Conservation (phyloP, 2,888 invertebrate species). For the Catocala fraxini region DNA sequence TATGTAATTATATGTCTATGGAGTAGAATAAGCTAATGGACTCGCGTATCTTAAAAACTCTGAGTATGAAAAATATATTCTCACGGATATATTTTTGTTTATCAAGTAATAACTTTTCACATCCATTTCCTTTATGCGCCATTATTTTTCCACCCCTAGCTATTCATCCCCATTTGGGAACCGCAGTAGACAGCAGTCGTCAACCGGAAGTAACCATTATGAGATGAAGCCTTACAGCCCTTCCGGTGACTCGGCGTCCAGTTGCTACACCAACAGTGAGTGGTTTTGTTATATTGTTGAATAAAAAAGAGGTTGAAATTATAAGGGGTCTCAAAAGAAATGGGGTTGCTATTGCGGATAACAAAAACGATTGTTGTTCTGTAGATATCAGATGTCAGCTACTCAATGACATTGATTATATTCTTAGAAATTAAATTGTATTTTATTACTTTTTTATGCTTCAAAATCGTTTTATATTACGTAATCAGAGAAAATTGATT, state of each 20-base stretch:
- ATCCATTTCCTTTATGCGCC: conserved; percentile 50
- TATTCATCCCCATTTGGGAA: conserved; percentile 80
- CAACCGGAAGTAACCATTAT: conserved; percentile 78
- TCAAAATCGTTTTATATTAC: too few species aligned
- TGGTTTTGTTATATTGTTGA: conserved; percentile 28
- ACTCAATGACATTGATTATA: background rate
- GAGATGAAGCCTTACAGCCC: conserved; percentile 85
- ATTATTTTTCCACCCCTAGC: conserved; percentile 60
- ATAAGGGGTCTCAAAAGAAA: background rate
- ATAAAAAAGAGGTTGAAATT: conserved; percentile 6
- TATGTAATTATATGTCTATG: too few species aligned
- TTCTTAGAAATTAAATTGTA: too few species aligned
- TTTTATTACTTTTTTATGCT: too few species aligned
- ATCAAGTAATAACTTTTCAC: conserved; percentile 51
- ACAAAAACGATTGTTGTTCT: background rate
- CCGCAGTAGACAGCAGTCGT: conserved; percentile 74
- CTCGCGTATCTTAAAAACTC: background rate
- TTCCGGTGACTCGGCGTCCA: conserved; percentile 80
- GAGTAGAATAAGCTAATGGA: background rate
- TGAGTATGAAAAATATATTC: conserved; percentile 3
- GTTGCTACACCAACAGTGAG: conserved; percentile 83
- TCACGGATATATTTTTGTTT: conserved; percentile 46
- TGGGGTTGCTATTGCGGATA: background rate
- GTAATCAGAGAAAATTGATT: too few species aligned
- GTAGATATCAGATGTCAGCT: background rate